Evolutionary conservation across 2,888 invertebrate species (phyloP), one percentile per base, ranked within the genome.

Genomic region (Ectemnius lituratus): DNA sequence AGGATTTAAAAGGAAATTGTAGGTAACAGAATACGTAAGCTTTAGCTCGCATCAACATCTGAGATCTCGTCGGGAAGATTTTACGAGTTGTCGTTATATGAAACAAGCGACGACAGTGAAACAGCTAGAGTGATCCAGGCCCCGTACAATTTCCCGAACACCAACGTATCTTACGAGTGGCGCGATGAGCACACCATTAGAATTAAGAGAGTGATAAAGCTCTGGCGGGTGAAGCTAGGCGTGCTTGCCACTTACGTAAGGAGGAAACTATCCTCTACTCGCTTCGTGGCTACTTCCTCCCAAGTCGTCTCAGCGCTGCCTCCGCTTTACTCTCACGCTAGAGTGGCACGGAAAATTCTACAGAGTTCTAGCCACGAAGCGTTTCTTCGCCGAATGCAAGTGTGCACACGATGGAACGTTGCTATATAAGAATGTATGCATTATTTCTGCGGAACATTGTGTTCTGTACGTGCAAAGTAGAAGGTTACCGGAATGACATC

Each of bases 401-500:
- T 8, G 37, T 37, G 37, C 11, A 11, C 37, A 11, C 37, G 37
- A 11, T 37, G 37, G 11, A 37, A 37, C 37, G 37, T 2, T 6
- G 8, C 37, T 37, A 4, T 37, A 4, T 6, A 37, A 37, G 37
- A 8, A 37, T 11, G 37, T 59, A 63, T 28, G 47, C 28, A 69
- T 46, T 62, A 61, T 77, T 74, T 78, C 75, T 79, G 71, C 69
- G 76, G 73, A 74, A 70, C 70, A 73, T 73, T 76, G 79, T 75
- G 72, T 70, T 70, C 75, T 75, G 79, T 77, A 81, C 81, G 82
- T 83, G 76, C 83, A 77, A 84, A 84, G 83, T 83, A 84, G 84
- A 84, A 84, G 84, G 84, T 84, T 84, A 83, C 81, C 73, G 84
- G 37, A 60, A 75, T 84, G 84, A 83, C 84, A 84, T 84, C 84